Base-by-base conservation (phyloP, 2,888 invertebrate genomes). In the Cancer borealis region DNA sequence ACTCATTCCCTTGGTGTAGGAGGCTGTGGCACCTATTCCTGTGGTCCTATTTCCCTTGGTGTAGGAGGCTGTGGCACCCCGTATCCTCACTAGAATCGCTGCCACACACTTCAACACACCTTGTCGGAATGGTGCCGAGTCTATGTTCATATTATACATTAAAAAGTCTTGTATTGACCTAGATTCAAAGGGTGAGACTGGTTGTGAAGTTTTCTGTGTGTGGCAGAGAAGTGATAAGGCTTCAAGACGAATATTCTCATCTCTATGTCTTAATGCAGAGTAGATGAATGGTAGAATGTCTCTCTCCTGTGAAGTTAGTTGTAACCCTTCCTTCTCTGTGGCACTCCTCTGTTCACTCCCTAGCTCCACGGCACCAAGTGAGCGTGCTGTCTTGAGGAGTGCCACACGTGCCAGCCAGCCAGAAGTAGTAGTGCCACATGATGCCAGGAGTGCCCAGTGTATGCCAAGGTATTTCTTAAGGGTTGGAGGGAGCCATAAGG, bases 11-110 rank as follows among this genome's bases (percentile, higher is more conserved):
- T 84, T 92, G 30, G 49, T 49, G 30, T 73, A n/a, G n/a, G n/a
- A n/a, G n/a, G n/a, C n/a, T n/a, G n/a, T 54, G 73, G 21, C 45
- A 47, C 8, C n/a, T n/a, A n/a, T 12, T 21, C 21, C 46, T 17
- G 17, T 79, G 66, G 73, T 45, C 60, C 47, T 84, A 14, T 21
- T 47, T 5, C 17, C n/a, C 54, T 88, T 84, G n/a, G 39, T 39
- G 39, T 39, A 30, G n/a, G 84, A 84, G 84, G 84, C 84, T 14
- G 96, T 97, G 88, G 96, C 96, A 95, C 96, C 96, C 88, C 92
- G 30, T n/a, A 95, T 14, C 79, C 95, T 92, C 5, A 90, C 73
- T 8, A 95, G 46, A 17, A 94, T 39, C 45, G 92, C 91, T 90
- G 93, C 93, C 54, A 93, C 93, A 49, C 93, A 92, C 91, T 93